Base-by-base conservation (phyloP, 2,888 invertebrate species). In the Pherbina coryleti region DNA sequence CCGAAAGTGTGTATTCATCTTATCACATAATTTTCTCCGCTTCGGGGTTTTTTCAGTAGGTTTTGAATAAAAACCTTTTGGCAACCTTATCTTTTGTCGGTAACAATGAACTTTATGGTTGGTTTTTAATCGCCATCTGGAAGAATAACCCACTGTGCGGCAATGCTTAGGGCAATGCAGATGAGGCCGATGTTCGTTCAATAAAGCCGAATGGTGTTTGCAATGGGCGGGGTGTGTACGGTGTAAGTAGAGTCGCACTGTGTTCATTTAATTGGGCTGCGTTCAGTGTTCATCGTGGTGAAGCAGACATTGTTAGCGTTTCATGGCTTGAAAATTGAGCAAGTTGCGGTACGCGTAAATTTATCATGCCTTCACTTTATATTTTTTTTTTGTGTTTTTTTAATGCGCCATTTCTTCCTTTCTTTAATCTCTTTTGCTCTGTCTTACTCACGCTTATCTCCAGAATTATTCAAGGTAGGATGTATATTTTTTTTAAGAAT, bases 311-410 rank as follows among this genome's bases (percentile, higher is more conserved):
- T 66, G 66, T 51, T 67, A 51, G 55, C 31, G 31, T 55, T 75
- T 75, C 55, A 75, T 75, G 44, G 37, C 66, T 55, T 67, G 66
- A 67, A 75, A 75, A 75, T 67, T 67, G 66, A 67, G 67, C 66
- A 67, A 14, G 22, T n/a, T 70, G 28, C 53, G 51, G 53, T 70
- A 3, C 53, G 51, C 70, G 53, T 34, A 17, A 69, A 49, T 55
- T 53, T 71, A 71, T 31, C 34, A 19, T 19, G 53, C n/a, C 25
- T n/a, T 66, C 34, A 66, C 31, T 66, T 34, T 66, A n/a, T 3
- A 11, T 64, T 64, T 25, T 28, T 28, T 31, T 19, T 5, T 1
- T 55, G 8, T 51, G 51, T 51, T 55, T 28, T 25, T 60, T 60
- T 11, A 22, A 28, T 22, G 57, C 19, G 25, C 19, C 25, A 60